Percentiles rank a stretch among this genome's conserved stretches.
Evolutionary conservation across 2,888 invertebrate species (phyloP).

Genomic region (Sycophila texana): DNA sequence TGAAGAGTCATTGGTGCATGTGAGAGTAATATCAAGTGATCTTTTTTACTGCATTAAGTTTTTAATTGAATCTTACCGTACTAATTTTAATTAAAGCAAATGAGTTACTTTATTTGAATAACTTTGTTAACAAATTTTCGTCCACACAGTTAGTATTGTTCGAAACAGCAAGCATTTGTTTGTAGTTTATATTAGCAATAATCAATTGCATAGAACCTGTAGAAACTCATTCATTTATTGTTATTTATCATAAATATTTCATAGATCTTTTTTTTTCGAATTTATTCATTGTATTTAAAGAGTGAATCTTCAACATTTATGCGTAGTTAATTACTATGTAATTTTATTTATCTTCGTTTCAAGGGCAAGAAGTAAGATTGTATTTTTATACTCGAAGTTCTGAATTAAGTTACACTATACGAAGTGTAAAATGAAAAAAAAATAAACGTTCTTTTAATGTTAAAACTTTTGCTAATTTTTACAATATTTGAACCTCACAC

Average conservation of each 20-base stretch:
- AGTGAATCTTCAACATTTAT: constrained; percentile 28
- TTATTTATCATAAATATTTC: constrained; percentile 14
- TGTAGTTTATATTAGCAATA: constrained; percentile 18
- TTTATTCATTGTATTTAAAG: constrained; percentile 29
- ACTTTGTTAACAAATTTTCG: constrained; percentile 23
- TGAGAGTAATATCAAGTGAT: constrained; percentile 32
- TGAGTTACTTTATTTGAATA: constrained; percentile 15
- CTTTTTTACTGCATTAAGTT: constrained; percentile 38
- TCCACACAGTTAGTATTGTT: constrained; percentile 35
- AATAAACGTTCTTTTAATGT: constrained; percentile 47
- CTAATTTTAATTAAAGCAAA: constrained; percentile 35
- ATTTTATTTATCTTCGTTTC: constrained; percentile 46
- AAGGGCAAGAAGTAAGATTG: constrained; percentile 33
- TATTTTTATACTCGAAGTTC: constrained; percentile 50
- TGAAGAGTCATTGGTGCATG: constrained; percentile 18
- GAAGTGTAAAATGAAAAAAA: constrained; percentile 34
- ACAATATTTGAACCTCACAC: too few species aligned
- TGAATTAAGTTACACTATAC: constrained; percentile 5
- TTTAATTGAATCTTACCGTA: constrained; percentile 27
- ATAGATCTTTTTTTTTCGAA: neutral
- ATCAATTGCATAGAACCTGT: neutral
- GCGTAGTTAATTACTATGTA: constrained; percentile 44
- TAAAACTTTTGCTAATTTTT: constrained; percentile 8
- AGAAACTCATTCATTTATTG: constrained; percentile 27
- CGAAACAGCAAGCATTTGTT: constrained; percentile 7